Conservation (phyloP, 2,888 invertebrate species). For the Lapara coniferarum region DNA sequence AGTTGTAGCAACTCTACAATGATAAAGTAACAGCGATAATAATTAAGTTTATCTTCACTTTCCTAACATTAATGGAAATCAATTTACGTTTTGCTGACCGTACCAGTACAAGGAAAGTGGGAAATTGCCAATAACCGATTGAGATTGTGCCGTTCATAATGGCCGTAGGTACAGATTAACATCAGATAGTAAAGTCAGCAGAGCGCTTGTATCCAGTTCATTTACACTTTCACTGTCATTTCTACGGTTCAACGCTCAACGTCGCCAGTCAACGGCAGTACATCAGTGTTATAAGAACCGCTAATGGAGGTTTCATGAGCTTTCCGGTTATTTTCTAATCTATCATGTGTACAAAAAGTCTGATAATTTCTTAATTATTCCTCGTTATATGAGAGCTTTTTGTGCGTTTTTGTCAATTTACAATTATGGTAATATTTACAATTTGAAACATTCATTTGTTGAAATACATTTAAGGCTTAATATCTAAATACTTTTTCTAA, state of each 20-base stretch:
- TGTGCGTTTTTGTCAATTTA: background rate
- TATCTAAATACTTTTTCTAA: background rate
- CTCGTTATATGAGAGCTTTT: background rate
- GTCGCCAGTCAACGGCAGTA: conserved; percentile 44
- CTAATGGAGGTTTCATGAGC: conserved; percentile 5
- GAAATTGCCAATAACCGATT: conserved; percentile 18
- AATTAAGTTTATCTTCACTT: background rate
- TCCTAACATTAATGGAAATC: background rate
- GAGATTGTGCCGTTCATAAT: conserved; percentile 21
- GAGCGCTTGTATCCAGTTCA: conserved; percentile 24
- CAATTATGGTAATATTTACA: too few relatives aligned
- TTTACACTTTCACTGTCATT: conserved; percentile 43
- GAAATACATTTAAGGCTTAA: background rate
- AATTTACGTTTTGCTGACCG: background rate
- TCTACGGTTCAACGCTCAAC: conserved; percentile 53
- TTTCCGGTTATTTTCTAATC: conserved; percentile 19
- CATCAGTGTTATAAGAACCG: conserved; percentile 5
- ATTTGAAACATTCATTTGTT: too few relatives aligned
- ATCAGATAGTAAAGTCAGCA: conserved; percentile 26
- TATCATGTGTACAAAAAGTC: background rate
- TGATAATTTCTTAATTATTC: background rate
- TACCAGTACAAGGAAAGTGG: conserved; percentile 4
- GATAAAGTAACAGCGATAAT: too few relatives aligned
- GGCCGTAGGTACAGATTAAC: conserved; percentile 20
- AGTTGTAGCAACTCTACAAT: too few relatives aligned